Percentiles rank a stretch among this genome's conserved stretches.
Conservation (phyloP, 2,113 vertebrate genomes). For the Oenanthe melanoleuca region DNA sequence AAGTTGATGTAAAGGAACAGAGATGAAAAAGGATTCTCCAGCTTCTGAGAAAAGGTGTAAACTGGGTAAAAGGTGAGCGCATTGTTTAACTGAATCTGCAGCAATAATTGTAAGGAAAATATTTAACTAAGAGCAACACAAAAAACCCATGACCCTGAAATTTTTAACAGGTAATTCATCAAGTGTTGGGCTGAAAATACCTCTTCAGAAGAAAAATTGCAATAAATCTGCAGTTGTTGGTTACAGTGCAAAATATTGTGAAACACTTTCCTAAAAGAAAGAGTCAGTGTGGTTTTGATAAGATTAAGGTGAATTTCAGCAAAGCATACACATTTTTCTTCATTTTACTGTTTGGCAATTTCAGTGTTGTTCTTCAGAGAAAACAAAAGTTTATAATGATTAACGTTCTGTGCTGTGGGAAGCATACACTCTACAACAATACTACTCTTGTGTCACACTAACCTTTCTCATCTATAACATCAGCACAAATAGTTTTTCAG, state of each 20-base stretch:
- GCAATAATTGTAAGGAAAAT: not conserved
- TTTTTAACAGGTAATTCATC: not conserved
- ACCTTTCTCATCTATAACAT: conserved; percentile 47
- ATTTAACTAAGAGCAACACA: conserved; percentile 5
- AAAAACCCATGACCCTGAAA: not conserved
- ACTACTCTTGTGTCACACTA: conserved; percentile 41
- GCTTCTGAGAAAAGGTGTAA: not conserved
- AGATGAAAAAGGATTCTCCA: not conserved
- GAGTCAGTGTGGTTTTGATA: not conserved
- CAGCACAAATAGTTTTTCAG: conserved; percentile 73
- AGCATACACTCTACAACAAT: conserved; percentile 50
- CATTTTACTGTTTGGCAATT: conserved; percentile 32
- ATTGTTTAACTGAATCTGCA: conserved; percentile 13
- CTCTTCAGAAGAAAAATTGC: not conserved
- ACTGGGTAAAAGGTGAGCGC: not conserved
- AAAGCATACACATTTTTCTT: conserved; percentile 62
- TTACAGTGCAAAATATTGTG: not conserved
- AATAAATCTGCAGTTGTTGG: not conserved
- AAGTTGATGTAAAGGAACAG: not conserved
- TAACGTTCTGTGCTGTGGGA: conserved; percentile 59
- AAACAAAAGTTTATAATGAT: conserved; percentile 67
- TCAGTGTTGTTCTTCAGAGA: conserved; percentile 35
- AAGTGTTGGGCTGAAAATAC: not conserved
- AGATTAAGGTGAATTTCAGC: conserved; percentile 38
- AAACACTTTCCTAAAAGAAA: not conserved